A percentile compares a stretch with the other conserved stretches of the same genome.
Evolutionary conservation across 2,797 vertebrate species (phyloP).

Genomic region (Danio jaintianensis): DNA sequence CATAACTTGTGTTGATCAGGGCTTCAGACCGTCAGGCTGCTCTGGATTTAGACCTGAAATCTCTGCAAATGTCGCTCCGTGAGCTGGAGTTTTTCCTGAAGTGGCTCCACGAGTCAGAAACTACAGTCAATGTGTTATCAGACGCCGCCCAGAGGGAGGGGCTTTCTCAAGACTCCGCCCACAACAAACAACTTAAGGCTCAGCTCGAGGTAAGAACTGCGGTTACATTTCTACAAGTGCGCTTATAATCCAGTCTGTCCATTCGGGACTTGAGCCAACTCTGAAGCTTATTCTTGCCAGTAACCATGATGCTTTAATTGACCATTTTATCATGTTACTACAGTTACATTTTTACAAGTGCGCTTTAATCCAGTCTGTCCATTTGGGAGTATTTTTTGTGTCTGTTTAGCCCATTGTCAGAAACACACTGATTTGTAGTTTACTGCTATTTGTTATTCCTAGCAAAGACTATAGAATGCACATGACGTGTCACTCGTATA

Average conservation of each 20-base stretch:
- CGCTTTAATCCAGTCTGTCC: too few species aligned
- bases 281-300: background rate
- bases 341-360: too few species aligned
- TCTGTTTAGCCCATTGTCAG: too few species aligned
- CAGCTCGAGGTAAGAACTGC: slow-evolving; percentile 86
- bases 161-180: slow-evolving; percentile 82
- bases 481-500: too few species aligned
- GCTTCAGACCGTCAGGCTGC: slow-evolving; percentile 82
- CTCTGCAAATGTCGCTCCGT: slow-evolving; percentile 84
- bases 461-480: too few species aligned
- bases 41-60: slow-evolving; percentile 88
- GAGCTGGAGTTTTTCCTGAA: slow-evolving; percentile 94
- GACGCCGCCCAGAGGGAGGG: slow-evolving; percentile 90
- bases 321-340: too few species aligned
- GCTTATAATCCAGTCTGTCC: background rate
- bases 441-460: too few species aligned
- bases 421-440: too few species aligned
- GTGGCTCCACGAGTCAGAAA: slow-evolving; percentile 96
- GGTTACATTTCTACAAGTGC: slow-evolving; percentile 49
- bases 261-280: background rate
- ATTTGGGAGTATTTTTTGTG: too few species aligned
- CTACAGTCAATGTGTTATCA: slow-evolving; percentile 87
- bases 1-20: slow-evolving; percentile 71
- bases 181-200: slow-evolving; percentile 81
- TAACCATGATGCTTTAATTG: too few species aligned